Percentiles rank a stretch among this genome's conserved stretches.
These are phyloP conservation scores for Callospermophilus lateralis DNA, from an alignment of 2,113 vertebrate genomes.

Conservation along the genomic window DNA sequence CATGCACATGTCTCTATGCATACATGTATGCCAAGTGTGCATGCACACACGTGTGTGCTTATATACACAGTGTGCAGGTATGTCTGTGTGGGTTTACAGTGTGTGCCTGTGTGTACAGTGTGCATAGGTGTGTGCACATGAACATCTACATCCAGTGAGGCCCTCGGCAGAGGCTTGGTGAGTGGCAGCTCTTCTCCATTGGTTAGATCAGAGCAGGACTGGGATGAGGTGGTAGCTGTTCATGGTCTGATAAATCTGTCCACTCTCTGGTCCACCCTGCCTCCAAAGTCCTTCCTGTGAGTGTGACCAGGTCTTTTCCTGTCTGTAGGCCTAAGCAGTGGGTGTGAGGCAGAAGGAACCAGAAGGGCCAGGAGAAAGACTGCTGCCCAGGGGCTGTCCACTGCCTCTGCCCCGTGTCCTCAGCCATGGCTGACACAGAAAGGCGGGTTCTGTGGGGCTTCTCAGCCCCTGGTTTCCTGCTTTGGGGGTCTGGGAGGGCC, in stretches of 20 bases:
- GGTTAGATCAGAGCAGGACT: not conserved
- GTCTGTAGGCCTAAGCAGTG: not conserved
- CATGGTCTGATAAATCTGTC: not conserved
- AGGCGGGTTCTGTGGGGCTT: not conserved
- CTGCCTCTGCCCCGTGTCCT: too few species aligned
- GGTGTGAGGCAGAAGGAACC: not conserved
- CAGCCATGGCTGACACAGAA: rapidly evolving
- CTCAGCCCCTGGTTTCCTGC: not conserved
- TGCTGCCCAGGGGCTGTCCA: not conserved
- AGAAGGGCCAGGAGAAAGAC: not conserved
- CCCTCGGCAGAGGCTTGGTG: not conserved
- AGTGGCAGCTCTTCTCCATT: not conserved
- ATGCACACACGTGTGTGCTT: not conserved
- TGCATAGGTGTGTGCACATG: too few species aligned
- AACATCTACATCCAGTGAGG: rapidly evolving
- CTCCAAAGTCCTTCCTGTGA: not conserved
- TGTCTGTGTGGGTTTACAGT: too few species aligned
- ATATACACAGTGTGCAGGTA: too few species aligned
- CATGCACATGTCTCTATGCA: too few species aligned
- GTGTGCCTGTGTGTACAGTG: too few species aligned
- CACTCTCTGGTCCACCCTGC: not conserved
- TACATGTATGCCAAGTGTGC: too few species aligned
- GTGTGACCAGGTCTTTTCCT: not conserved
- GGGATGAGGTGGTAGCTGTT: not conserved
- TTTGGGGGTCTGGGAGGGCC: too few species aligned